phyloP scores from a whole-genome alignment of 1,140 invertebrate species.

The Cyclina sinensis region DNA sequence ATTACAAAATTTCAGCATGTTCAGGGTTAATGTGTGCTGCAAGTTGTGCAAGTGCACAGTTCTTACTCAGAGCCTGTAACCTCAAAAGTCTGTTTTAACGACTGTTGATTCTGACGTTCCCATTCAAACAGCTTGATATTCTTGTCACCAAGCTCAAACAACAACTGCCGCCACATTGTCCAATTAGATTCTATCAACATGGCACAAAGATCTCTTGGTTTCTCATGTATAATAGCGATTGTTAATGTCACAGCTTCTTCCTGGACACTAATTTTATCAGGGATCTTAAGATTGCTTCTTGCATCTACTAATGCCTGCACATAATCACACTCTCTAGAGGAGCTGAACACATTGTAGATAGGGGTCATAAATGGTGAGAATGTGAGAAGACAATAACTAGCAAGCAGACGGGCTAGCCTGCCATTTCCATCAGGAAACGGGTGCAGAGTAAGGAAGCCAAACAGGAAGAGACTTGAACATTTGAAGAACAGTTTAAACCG shows the following conservation, averaged over 20 bases:
- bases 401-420: conserved; percentile 19
- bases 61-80: no score
- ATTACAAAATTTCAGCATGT: no score
- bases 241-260: neutral
- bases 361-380: conserved; percentile 50
- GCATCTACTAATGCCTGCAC: conserved; percentile 37
- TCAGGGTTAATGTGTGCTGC: no score
- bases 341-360: conserved; percentile 41
- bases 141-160: neutral
- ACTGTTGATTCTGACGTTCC: neutral
- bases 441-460: conserved; percentile 9
- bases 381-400: neutral
- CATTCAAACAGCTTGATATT: neutral
- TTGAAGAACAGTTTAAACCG: conserved; percentile 10
- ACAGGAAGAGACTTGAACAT: conserved; percentile 21
- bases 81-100: no score
- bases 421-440: conserved; percentile 55
- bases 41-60: no score
- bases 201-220: conserved; percentile 19
- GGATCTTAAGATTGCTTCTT: neutral
- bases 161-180: conserved; percentile 18
- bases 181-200: conserved; percentile 29
- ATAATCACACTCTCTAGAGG: conserved; percentile 12
- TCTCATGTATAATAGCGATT: no score
- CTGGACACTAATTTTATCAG: neutral